Evolutionary conservation across 2,797 vertebrate species (phyloP), one percentile per base, ranked within the genome.

Genomic region (Xenops minutus): DNA sequence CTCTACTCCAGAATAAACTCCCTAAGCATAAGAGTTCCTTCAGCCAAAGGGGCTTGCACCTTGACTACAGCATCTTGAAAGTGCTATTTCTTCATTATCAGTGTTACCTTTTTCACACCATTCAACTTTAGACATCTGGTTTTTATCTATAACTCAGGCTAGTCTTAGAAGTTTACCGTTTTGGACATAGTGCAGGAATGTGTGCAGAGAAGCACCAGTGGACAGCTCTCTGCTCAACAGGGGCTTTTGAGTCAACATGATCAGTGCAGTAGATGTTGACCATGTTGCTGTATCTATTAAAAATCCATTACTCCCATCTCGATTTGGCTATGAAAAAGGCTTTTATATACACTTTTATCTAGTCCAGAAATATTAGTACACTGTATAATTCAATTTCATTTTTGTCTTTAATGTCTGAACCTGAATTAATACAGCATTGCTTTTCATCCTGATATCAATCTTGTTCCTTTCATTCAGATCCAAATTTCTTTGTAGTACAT

Each of bases 341-440:
- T 94, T 90, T 78, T 78, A 93, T 76, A 90, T 81, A 90, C 62
- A 85, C 81, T 94, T 91, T 92, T 61, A 63, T 93, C 82, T 88
- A 82, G 79, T 90, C 66, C 59, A 90, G 73, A 94, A 94, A 91
- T 96, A 88, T 76, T 93, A 88, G 66, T 92, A 89, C 79, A 79
- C 69, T 84, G 15, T 78, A 43, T 91, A 92, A 92, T 91, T 94
- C 62, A 73, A 66, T 84, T 93, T 93, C 88, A 67, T 67, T 96
- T 96, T 95, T 84, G 44, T 94, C 91, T 96, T 96, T 85, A 92
- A 71, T 72, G 74, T 74, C 44, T 48, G 84, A 77, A 89, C 44
- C 44, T 78, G 48, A 89, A 89, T 84, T 89, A 96, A 96, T 52
- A 88, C 52, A 78, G 62, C 61, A 73, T 49, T 89, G 90, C 74